Evolutionary conservation across 2,888 invertebrate species (phyloP).

Genomic region (Hyalella azteca): DNA sequence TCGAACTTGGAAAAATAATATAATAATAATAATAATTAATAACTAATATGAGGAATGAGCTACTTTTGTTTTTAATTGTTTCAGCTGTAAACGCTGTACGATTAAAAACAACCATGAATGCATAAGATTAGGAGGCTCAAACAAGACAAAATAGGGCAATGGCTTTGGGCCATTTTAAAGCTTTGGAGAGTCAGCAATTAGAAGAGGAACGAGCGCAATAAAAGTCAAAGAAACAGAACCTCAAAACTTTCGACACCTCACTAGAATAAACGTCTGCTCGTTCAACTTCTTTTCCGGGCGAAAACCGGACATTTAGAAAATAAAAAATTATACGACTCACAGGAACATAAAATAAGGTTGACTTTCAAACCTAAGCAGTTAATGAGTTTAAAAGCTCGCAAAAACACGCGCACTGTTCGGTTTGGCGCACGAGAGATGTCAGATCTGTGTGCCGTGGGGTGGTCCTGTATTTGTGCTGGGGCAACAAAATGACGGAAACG

Average conservation of each 20-base stretch:
- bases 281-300: slow-evolving; percentile 17
- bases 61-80: too few relatives aligned
- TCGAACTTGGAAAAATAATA: too few relatives aligned
- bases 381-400: slow-evolving; percentile 15
- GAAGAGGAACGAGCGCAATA: slow-evolving; percentile 32
- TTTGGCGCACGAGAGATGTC: not conserved
- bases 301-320: not conserved
- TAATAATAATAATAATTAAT: too few relatives aligned
- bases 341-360: slow-evolving; percentile 15
- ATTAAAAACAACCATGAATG: too few relatives aligned
- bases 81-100: too few relatives aligned
- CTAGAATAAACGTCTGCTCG: slow-evolving; percentile 29
- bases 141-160: not conserved
- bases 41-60: too few relatives aligned
- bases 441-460: not conserved
- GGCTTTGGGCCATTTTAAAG: slow-evolving; percentile 6
- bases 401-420: not conserved
- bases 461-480: too few relatives aligned
- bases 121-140: not conserved
- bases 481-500: too few relatives aligned
- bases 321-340: slow-evolving; percentile 29
- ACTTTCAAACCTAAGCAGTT: slow-evolving; percentile 35
- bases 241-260: slow-evolving; percentile 29
- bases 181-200: slow-evolving; percentile 30
- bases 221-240: slow-evolving; percentile 21